Evolutionary conservation across 2,113 vertebrate species (phyloP), one percentile per base, ranked within the genome.

Genomic region (Tilapia sparmanii): DNA sequence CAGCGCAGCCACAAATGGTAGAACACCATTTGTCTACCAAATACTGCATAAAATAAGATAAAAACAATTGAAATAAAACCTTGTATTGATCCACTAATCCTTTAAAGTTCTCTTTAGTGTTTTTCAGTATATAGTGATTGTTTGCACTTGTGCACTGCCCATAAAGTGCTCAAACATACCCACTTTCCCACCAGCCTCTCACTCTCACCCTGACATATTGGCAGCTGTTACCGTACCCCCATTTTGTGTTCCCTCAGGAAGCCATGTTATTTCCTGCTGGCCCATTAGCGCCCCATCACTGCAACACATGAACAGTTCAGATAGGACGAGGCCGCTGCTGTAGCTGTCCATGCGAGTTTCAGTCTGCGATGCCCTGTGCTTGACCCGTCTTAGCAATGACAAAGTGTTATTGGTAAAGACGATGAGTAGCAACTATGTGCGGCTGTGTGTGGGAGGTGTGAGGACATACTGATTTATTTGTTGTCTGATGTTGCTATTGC

Each of bases 171-270:
- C 68, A 22, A 6, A 68, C 80, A 15, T 53, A 10, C 50, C 22
- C 57, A 3, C 35, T 18, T 59, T 26, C 78, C 76, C 26, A 8
- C 15, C 63, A 61, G 22, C 76, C 22, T 84, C 45, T 78, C 71
- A 47, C 42, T 47, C 42, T 31, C 9, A 81, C 45, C 83, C 87
- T 90, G 90, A 90, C 88, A 89, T 87, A 90, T 90, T 90, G 84
- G 84, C 89, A 93, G 87, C 90, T 86, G 87, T 86, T 85, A 35
- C 57, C 61, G 8, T 81, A 45, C 81, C 83, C 89, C 91, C 90
- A 92, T 91, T 90, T 92, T 93, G 87, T n/a, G 2, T 68, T 81
- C 76, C 91, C 91, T 59, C 26, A 16, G 92, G 90, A 84, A 91
- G 81, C 87, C 90, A 92, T 91, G 87, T 91, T 91, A 85, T 53